Base-by-base conservation (phyloP, 2,113 vertebrate genomes). In the Xenopus borealis region DNA sequence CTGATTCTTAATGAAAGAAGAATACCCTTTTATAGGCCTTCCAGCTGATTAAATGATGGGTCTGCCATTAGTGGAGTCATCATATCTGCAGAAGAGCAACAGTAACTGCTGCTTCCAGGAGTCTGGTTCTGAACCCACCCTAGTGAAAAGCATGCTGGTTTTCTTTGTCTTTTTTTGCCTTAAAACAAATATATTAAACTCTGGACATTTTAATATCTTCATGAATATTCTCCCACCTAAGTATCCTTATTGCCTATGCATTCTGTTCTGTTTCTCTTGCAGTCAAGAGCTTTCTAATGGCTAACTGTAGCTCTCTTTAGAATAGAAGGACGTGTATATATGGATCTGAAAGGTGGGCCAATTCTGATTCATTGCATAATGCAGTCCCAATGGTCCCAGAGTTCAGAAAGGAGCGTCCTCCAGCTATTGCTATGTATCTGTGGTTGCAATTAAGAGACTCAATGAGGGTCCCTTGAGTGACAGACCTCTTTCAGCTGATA, bases 401-500 rank as follows among this genome's bases (percentile, higher is more conserved):
- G 81, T 76, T 82, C 79, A 86, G 33, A 88, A 64, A 82, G 77
- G 81, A 79, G 81, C 66, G 82, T 81, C 88, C 87, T 90, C 57
- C 8, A 79, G 74, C 74, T 64, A 79, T 86, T 81, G 79, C 81
- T 83, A 82, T 83, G 81, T 86, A 86, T 87, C 88, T 85, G 69
- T 80, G 84, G 84, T 89, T 84, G 91, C 88, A 91, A 93, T 92
- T 91, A 91, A 84, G 82, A 0, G 66, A 81, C 85, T 89, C 86
- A 81, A 80, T 82, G 79, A 61, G 81, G 70, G 79, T 87, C 86
- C 90, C 90, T 78, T 69, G 85, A 68, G 85, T 86, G 85, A 70
- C 88, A 81, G 76, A 80, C 82, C 82, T 85, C 85, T 85, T 87
- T 85, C 84, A 87, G 88, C 90, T 89, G 91, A 92, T 92, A 91